Evolutionary conservation across 2,113 vertebrate species (phyloP), one percentile per base, ranked within the genome.

Genomic region (Melospiza georgiana): DNA sequence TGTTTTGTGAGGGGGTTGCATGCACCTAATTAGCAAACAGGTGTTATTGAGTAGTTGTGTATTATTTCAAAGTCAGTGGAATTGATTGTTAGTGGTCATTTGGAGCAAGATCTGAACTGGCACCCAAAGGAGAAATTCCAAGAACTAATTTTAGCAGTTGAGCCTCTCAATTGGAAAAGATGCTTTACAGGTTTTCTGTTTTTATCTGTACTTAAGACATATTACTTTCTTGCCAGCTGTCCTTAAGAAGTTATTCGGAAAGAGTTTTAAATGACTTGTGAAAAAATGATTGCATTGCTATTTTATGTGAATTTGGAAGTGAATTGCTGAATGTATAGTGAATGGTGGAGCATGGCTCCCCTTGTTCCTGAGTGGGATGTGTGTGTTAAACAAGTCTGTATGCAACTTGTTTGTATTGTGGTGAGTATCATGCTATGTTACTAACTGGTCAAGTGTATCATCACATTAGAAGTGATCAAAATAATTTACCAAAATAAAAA

Each of bases 131-230:
- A 96, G 81, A 97, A 94, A 96, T 97, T 94, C 94, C 68, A 84
- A 68, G 58, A 61, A 80, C 93, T 97, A 94, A 87, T 96, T 97
- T 97, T 97, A 97, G 96, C 86, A 88, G 43, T 89, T 96, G 62
- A 31, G 59, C 93, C 84, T 97, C 71, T 92, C n/a, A 87, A n/a
- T 23, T 93, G 83, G 88, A 88, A 86, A 96, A 95, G 92, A 87
- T 63, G 63, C 52, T 92, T 95, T 94, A 82, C 94, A 83, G 49
- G 90, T 97, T 97, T 97, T 97, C 88, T 97, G 92, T 82, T 89
- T 97, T 95, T 95, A 44, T 96, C 48, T 96, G 46, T 90, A 79
- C 85, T 94, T 94, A 89, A 95, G 43, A 81, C n/a, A 51, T 94
- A 74, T 16, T 83, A 12, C 62, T 79, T 82, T 84, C 77, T 69